Evolutionary conservation across 2,888 invertebrate species (phyloP), one percentile per base, ranked within the genome.

Genomic region (Ecliptopera silaceata): DNA sequence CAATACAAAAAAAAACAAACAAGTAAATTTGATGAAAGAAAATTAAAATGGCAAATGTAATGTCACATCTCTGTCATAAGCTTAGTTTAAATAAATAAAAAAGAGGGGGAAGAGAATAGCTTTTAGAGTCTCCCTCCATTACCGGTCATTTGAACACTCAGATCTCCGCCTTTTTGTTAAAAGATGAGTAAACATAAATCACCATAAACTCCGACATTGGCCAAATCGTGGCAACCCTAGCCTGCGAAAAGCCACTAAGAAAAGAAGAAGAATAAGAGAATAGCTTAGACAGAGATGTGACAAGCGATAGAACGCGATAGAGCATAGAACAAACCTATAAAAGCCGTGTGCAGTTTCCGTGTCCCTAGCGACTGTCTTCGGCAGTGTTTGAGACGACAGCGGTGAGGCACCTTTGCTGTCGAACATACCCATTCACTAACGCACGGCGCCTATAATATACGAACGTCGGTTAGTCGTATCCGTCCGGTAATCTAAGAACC

Each of bases 371-470:
- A 75, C 71, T 66, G 70, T 77, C 50, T 64, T 74, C 70, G 74
- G 73, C 75, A 82, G 72, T 59, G 79, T 83, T 72, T 88, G 86
- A 63, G 86, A 83, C 61, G 87, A 84, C 73, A 86, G 77, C 75
- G 91, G 91, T 63, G 91, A 90, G 57, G 69, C 84, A 68, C 82
- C 79, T 79, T 83, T 84, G 81, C 85, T 88, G 88, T 68, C 74
- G 69, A 76, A 74, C 76, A 79, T 63, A 75, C 66, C 63, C 68
- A 63, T 61, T 63, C 65, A 66, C 65, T 64, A 67, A 64, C 10
- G 26, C 3, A 6, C 26, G 6, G 26, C 6, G 26, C 26, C 26
- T 26, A 26, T 26, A 26, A 26, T 26, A 26, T 26, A 26, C 26
- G 26, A 26, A 26, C 22, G 8, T 26, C 26, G 6, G 26, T 26